Evolutionary conservation across 2,888 invertebrate genomes (phyloP), one percentile per base, ranked within the genome.

Genomic region (Eristalis pertinax): DNA sequence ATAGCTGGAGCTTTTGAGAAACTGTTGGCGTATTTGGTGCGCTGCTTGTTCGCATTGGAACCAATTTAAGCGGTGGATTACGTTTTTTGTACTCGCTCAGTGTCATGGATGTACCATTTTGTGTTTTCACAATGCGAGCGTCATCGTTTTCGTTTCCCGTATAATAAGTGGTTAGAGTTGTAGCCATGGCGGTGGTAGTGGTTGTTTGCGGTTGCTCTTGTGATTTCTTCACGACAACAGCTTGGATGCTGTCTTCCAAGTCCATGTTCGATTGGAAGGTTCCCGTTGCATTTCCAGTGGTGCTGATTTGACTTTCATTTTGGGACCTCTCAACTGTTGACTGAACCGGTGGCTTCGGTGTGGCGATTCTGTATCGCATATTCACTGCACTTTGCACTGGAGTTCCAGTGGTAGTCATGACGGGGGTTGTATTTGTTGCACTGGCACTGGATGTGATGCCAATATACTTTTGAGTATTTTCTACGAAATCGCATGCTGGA

Each of bases 221-320:
- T 35, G 92, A 91, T 76, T 92, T 92, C 60, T 92, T 92, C 0
- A 93, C 91, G 26, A 92, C 91, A 0, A 91, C 92, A 0, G 93
- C 92, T 86, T 92, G 92, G 41, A 93, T 93, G 72, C 92, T 91
- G 2, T 93, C 93, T 88, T 93, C 93, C 41, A 93, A 88, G 74
- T 93, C 93, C 58, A 91, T 5, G 90, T 90, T 77, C 89, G 90
- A 29, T 89, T 89, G 69, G 60, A 84, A 73, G 35, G 22, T 73
- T 60, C 74, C 76, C n/a, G 35, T 67, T 29, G 67, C 43, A 38
- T 75, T 84, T 0, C 50, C 22, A 35, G 69, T 32, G 35, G 69
- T 32, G 0, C 70, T 38, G 10, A 64, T 84, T 22, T 76, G 86
- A 15, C 4, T 70, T 19, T 81, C 82, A 68, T 78, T 86, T 26